phyloP scores from a whole-genome alignment of 2,888 invertebrate species.

The Drosophila siamana region DNA sequence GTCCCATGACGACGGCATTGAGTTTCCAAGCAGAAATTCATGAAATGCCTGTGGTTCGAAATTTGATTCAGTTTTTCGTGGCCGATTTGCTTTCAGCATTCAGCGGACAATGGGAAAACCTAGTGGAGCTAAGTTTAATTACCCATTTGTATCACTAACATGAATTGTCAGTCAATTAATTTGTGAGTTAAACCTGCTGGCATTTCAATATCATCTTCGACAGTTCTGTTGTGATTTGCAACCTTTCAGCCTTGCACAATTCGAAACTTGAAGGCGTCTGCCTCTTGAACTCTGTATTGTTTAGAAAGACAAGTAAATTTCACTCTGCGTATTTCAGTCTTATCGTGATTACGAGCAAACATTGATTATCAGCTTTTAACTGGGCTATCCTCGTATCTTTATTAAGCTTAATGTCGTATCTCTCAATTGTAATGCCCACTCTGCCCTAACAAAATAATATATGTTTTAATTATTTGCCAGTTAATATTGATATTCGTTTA shows the following conservation, averaged over 20 bases:
- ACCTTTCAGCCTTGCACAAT: neutral
- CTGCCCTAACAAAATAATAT: conserved; percentile 6
- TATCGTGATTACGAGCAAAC: conserved; percentile 17
- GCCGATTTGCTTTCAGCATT: too few relatives aligned
- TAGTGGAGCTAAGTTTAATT: neutral
- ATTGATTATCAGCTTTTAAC: conserved; percentile 15
- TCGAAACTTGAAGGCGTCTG: neutral
- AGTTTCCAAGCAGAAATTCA: conserved; percentile 54
- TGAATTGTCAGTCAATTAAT: neutral
- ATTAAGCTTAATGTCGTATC: conserved; percentile 14
- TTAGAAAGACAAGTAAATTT: neutral
- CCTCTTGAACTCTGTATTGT: conserved; percentile 6
- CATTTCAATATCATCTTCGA: too few relatives aligned
- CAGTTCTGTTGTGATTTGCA: neutral
- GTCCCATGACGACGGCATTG: conserved; percentile 46
- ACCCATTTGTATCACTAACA: neutral
- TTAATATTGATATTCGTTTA: conserved; percentile 17
- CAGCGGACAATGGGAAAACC: neutral
- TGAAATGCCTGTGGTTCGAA: conserved; percentile 52
- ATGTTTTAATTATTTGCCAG: conserved; percentile 12
- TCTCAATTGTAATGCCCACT: conserved; percentile 9
- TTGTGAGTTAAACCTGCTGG: neutral
- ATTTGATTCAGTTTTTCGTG: conserved; percentile 27
- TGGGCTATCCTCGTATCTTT: conserved; percentile 9
- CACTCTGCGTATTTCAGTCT: too few relatives aligned